Percentiles rank a stretch among this genome's conserved stretches.
Evolutionary conservation across 2,888 invertebrate genomes (phyloP).

Genomic region (Didymodactylos carnosus): DNA sequence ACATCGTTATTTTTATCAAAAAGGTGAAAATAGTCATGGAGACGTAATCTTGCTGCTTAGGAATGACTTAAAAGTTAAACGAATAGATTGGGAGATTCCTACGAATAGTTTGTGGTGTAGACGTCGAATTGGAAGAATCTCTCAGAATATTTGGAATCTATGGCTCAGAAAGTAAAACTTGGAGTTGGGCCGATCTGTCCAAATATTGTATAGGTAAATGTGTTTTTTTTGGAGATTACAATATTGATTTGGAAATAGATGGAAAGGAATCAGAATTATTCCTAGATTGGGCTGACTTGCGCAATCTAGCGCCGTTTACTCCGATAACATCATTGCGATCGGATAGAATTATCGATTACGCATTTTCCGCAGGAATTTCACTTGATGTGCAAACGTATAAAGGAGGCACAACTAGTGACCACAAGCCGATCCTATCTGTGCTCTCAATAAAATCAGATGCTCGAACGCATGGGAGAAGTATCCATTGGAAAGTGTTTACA

Average conservation of each 20-base stretch:
- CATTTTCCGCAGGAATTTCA: neutral
- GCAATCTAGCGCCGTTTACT: neutral
- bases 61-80: neutral
- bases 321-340: neutral
- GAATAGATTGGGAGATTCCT: neutral
- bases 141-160: neutral
- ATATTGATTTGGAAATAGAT: neutral
- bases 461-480: neutral
- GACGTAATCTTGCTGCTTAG: neutral
- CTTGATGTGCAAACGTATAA: neutral
- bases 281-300: neutral
- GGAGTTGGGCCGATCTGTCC: neutral
- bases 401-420: neutral
- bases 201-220: neutral
- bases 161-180: neutral
- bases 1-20: neutral
- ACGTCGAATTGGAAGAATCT: neutral
- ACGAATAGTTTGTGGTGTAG: neutral
- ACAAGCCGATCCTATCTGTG: neutral
- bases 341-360: neutral
- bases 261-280: neutral
- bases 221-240: neutral
- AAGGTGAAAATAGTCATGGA: neutral
- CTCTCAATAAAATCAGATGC: neutral
- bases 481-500: neutral